phyloP scores from a whole-genome alignment of 2,113 vertebrate species.

The Phainopepla nitens region DNA sequence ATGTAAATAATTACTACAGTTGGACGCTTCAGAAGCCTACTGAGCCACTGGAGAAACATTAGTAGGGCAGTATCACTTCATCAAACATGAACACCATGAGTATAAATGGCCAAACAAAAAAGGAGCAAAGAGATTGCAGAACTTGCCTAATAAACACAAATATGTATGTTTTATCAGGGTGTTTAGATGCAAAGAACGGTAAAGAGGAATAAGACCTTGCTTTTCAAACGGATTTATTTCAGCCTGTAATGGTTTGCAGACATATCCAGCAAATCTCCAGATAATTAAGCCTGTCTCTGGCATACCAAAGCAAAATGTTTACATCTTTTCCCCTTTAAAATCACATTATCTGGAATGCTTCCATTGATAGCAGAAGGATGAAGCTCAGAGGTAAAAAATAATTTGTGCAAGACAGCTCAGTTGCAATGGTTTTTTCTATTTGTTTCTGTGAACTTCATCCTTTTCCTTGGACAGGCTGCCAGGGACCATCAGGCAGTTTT shows the following conservation, averaged over 20 bases:
- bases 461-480: neutral
- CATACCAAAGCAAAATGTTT: conserved; percentile 4
- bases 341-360: neutral
- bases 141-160: neutral
- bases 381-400: neutral
- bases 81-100: rapidly evolving
- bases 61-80: neutral
- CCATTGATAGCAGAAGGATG: neutral
- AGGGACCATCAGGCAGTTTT: neutral
- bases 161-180: neutral
- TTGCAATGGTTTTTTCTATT: neutral
- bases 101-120: neutral
- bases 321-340: neutral
- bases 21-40: neutral
- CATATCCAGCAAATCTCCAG: neutral
- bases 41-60: neutral
- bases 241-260: neutral
- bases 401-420: neutral
- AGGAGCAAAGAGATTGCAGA: neutral
- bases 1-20: neutral
- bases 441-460: neutral
- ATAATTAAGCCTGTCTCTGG: conserved; percentile 1
- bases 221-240: conserved; percentile 32
- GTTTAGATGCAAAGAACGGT: neutral
- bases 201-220: neutral